phyloP scores from a whole-genome alignment of 2,113 vertebrate genomes.

The Tachuris rubrigastra region DNA sequence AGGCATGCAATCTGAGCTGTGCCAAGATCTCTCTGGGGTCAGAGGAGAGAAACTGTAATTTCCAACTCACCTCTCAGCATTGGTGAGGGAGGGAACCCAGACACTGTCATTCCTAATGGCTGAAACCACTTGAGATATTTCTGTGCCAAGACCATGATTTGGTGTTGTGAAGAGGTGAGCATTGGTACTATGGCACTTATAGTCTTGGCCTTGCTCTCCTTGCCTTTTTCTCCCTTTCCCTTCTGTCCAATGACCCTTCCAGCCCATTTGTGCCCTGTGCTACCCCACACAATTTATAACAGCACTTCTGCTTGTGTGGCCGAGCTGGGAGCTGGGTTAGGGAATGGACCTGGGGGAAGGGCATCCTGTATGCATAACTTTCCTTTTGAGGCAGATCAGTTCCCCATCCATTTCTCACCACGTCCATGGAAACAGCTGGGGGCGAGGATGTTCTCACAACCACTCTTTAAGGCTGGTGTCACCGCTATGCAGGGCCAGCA shows the following conservation, averaged over 20 bases:
- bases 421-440: neutral
- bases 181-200: neutral
- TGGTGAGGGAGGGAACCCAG: neutral
- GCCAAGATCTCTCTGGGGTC: neutral
- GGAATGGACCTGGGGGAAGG: accelerated
- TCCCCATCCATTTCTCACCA: neutral
- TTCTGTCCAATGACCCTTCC: neutral
- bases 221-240: neutral
- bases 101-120: neutral
- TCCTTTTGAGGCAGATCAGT: neutral
- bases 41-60: neutral
- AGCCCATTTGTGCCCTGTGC: accelerated
- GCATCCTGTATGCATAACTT: neutral
- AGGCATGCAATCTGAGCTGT: neutral
- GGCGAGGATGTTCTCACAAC: neutral
- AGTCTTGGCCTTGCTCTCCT: neutral
- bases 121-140: neutral
- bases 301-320: neutral
- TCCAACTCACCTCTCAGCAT: neutral
- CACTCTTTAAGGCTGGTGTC: neutral
- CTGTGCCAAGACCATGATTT: neutral
- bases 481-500: neutral
- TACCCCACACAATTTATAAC: accelerated
- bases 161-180: neutral
- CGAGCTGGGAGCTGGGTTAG: neutral